These are phyloP conservation scores for Esox lucius DNA, from an alignment of 2,797 vertebrate genomes.

Conservation along the genomic window DNA sequence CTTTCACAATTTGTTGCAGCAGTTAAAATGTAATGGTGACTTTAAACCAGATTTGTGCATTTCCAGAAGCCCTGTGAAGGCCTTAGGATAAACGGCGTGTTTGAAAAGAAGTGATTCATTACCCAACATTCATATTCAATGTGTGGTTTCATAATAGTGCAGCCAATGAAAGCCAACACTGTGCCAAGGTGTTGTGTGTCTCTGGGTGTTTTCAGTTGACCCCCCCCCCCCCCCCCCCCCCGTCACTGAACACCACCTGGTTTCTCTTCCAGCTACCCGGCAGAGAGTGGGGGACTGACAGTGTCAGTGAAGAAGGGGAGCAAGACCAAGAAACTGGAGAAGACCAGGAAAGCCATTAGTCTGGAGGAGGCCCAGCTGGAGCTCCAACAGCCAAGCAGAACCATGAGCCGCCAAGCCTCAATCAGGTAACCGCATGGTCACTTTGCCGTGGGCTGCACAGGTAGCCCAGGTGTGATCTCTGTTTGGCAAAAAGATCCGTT, in stretches of 20 bases:
- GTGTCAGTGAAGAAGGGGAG: conserved; percentile 69
- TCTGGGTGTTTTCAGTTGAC: neutral
- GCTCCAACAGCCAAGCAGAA: conserved; percentile 54
- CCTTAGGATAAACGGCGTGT: neutral
- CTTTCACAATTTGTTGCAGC: neutral
- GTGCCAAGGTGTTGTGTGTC: neutral
- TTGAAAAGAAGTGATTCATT: neutral
- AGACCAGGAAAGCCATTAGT: conserved; percentile 73
- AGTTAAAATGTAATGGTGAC: too few relatives aligned
- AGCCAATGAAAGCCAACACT: neutral
- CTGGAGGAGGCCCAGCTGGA: conserved; percentile 73
- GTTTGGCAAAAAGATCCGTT: neutral
- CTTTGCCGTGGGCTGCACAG: too few relatives aligned
- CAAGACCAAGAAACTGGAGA: conserved; percentile 54
- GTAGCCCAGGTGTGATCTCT: too few relatives aligned
- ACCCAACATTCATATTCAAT: neutral
- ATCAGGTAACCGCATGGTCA: conserved; percentile 58
- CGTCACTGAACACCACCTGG: neutral
- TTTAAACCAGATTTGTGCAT: neutral
- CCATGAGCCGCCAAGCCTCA: conserved; percentile 69
- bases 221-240: neutral
- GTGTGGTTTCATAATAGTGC: neutral
- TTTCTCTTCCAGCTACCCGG: conserved; percentile 58
- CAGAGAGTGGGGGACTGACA: conserved; percentile 43
- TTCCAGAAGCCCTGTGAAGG: neutral